Evolutionary conservation across 2,113 vertebrate species (phyloP).

Genomic region (Daphoenositta chrysoptera): DNA sequence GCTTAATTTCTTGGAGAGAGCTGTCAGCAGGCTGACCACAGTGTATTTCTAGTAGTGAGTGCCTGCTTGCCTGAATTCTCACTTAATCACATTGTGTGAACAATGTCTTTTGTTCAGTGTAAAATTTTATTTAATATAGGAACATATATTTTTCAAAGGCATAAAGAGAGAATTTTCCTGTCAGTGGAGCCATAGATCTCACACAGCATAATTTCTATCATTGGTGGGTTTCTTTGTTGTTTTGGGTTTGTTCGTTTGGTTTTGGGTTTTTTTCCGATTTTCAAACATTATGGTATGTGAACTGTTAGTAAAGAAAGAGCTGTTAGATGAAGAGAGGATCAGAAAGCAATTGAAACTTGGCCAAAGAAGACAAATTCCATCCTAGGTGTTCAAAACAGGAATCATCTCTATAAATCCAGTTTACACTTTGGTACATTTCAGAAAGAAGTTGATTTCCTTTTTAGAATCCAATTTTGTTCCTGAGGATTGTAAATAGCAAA

Average conservation of each 20-base stretch:
- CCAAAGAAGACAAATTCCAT: background rate
- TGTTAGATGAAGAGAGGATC: background rate
- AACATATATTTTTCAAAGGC: background rate
- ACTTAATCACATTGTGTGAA: background rate
- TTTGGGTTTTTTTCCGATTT: background rate
- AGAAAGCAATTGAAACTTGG: background rate
- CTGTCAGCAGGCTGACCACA: background rate
- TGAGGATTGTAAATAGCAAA: background rate
- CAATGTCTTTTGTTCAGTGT: background rate
- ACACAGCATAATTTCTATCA: rapidly evolving
- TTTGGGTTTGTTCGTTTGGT: background rate
- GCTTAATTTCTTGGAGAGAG: background rate
- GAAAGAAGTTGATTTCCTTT: background rate
- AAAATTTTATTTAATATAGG: background rate
- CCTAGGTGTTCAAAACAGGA: background rate
- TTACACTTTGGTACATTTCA: background rate
- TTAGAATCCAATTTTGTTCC: background rate
- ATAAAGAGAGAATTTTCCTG: background rate
- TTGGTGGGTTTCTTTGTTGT: rapidly evolving
- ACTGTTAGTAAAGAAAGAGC: background rate
- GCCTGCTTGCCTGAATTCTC: background rate
- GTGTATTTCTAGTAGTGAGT: background rate
- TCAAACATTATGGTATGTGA: background rate
- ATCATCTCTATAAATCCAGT: background rate
- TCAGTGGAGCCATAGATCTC: background rate